phyloP scores from a whole-genome alignment of 2,888 invertebrate species.

The Thelaira solivaga region DNA sequence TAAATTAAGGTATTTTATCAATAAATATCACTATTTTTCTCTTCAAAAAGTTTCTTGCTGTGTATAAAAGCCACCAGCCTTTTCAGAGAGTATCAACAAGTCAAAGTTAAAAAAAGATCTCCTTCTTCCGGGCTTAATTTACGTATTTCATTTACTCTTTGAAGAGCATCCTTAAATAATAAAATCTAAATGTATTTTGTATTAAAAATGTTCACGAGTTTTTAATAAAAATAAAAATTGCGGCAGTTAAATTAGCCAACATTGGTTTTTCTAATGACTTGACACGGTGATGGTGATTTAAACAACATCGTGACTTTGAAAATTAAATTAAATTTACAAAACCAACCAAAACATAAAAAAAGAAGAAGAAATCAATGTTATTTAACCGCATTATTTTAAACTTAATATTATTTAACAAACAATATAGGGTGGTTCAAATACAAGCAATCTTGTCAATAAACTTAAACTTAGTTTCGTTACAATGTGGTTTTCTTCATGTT shows the following conservation, averaged over 20 bases:
- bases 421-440: too few relatives aligned
- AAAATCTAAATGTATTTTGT: constrained; percentile 3
- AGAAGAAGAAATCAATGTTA: neutral
- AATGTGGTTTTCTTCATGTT: neutral
- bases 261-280: constrained; percentile 58
- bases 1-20: too few relatives aligned
- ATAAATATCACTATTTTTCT: too few relatives aligned
- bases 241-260: constrained; percentile 56
- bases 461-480: too few relatives aligned
- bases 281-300: constrained; percentile 53
- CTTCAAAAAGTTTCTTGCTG: too few relatives aligned
- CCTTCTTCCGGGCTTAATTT: too few relatives aligned
- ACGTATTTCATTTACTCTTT: too few relatives aligned
- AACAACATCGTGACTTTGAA: constrained; percentile 61
- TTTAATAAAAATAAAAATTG: constrained; percentile 52
- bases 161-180: constrained; percentile 3
- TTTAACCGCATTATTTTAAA: neutral
- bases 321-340: constrained; percentile 15
- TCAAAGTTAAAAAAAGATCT: too few relatives aligned
- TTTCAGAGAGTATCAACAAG: too few relatives aligned
- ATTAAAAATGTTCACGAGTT: constrained; percentile 28
- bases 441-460: too few relatives aligned
- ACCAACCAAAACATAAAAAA: neutral
- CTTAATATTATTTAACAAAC: too few relatives aligned
- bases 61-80: too few relatives aligned